Percentiles rank a stretch among this genome's conserved stretches.
These are phyloP conservation scores for Callimorpha dominula DNA, from an alignment of 2,888 invertebrate species.

Conservation along the genomic window DNA sequence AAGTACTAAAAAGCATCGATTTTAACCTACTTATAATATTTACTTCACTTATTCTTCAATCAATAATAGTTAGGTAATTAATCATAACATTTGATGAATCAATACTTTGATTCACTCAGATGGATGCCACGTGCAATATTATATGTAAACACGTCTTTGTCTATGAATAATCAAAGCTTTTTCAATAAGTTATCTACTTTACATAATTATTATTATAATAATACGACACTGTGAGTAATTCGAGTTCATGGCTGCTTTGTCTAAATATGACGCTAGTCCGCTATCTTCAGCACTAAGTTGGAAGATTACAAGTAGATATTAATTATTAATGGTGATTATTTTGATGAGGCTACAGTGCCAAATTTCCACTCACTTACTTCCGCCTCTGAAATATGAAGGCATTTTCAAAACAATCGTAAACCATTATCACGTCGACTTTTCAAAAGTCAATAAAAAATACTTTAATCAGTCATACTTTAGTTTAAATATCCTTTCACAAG, in stretches of 20 bases:
- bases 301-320: too few relatives aligned
- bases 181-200: slow-evolving; percentile 3
- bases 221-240: background rate
- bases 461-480: background rate
- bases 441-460: background rate
- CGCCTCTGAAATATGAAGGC: background rate
- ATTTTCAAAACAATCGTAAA: background rate
- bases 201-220: slow-evolving; percentile 4
- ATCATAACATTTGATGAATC: slow-evolving; percentile 16
- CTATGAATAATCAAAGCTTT: slow-evolving; percentile 9
- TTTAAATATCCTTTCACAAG: slow-evolving; percentile 18
- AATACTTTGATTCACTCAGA: slow-evolving; percentile 32
- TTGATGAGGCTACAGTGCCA: too few relatives aligned
- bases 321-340: too few relatives aligned
- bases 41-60: background rate
- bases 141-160: slow-evolving; percentile 15
- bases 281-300: too few relatives aligned
- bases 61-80: slow-evolving; percentile 4
- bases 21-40: background rate
- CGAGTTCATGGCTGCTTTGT: background rate
- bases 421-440: background rate
- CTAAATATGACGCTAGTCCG: background rate
- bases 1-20: background rate
- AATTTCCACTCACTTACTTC: too few relatives aligned
- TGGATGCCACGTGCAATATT: slow-evolving; percentile 10